Evolutionary conservation across 2,888 invertebrate genomes (phyloP).

Genomic region (Erebia epiphron): DNA sequence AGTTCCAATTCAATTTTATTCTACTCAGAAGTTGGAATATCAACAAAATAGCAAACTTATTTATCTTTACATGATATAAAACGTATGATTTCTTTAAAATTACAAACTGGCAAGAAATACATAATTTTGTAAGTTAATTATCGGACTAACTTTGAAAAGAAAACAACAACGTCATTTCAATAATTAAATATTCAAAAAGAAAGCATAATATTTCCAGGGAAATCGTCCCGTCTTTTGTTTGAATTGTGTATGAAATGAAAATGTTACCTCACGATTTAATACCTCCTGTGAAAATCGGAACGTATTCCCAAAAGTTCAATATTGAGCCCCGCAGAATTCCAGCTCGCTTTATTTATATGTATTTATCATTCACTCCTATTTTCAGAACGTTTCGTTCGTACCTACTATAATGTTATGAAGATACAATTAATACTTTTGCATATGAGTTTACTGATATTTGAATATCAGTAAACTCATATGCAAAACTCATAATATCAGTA

Average conservation of each 20-base stretch:
- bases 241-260: constrained; percentile 41
- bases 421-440: background rate
- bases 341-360: constrained; percentile 29
- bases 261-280: constrained; percentile 43
- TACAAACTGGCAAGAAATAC: too few relatives aligned
- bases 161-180: background rate
- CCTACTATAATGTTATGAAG: constrained; percentile 6
- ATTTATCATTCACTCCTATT: constrained; percentile 33
- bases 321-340: constrained; percentile 30
- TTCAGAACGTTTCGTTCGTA: constrained; percentile 8
- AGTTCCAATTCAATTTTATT: too few relatives aligned
- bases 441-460: constrained; percentile 8
- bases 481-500: too few relatives aligned
- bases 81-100: too few relatives aligned
- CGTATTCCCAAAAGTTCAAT: constrained; percentile 35
- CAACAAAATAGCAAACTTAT: too few relatives aligned
- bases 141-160: background rate
- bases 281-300: constrained; percentile 38
- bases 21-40: too few relatives aligned
- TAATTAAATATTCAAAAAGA: constrained; percentile 28
- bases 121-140: background rate
- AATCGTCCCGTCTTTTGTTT: constrained; percentile 32
- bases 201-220: constrained; percentile 28
- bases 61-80: too few relatives aligned
- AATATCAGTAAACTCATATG: too few relatives aligned